phyloP scores from a whole-genome alignment of 2,888 invertebrate species.

The Thyatira batis region DNA sequence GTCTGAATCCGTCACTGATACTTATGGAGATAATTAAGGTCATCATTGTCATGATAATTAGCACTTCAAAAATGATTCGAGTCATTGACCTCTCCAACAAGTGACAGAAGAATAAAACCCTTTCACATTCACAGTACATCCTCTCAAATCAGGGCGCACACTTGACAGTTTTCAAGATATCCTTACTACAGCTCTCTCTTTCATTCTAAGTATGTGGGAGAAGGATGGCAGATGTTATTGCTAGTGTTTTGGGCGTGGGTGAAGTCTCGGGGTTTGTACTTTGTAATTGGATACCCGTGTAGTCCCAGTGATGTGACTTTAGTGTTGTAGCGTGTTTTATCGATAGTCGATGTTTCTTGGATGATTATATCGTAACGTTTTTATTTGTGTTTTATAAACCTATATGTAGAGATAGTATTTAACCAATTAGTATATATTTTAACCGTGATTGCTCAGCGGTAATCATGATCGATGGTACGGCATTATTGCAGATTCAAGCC shows the following conservation, averaged over 20 bases:
- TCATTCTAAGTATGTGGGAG: constrained; percentile 25
- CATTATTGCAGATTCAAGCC: neutral
- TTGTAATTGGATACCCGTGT: constrained; percentile 73
- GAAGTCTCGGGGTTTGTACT: constrained; percentile 45
- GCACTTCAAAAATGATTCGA: neutral
- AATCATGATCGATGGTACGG: too few relatives aligned
- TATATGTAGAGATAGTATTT: too few relatives aligned
- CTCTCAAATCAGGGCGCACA: constrained; percentile 51
- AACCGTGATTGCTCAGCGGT: too few relatives aligned
- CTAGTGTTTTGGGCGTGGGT: constrained; percentile 36
- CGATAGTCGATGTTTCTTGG: constrained; percentile 22
- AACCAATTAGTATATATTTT: too few relatives aligned
- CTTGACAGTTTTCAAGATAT: constrained; percentile 68
- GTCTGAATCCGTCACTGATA: too few relatives aligned
- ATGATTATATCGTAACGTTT: neutral
- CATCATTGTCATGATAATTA: too few relatives aligned
- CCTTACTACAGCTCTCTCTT: constrained; percentile 47
- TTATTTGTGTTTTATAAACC: neutral
- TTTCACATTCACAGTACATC: constrained; percentile 23
- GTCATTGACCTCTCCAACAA: constrained; percentile 7
- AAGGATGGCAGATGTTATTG: constrained; percentile 33
- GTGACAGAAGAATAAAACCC: constrained; percentile 2
- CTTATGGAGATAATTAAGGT: too few relatives aligned
- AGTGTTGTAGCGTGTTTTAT: constrained; percentile 34
- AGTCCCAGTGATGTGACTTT: constrained; percentile 40